Conservation (phyloP, 2,113 vertebrate species). For the Malurus alboscapulatus region DNA sequence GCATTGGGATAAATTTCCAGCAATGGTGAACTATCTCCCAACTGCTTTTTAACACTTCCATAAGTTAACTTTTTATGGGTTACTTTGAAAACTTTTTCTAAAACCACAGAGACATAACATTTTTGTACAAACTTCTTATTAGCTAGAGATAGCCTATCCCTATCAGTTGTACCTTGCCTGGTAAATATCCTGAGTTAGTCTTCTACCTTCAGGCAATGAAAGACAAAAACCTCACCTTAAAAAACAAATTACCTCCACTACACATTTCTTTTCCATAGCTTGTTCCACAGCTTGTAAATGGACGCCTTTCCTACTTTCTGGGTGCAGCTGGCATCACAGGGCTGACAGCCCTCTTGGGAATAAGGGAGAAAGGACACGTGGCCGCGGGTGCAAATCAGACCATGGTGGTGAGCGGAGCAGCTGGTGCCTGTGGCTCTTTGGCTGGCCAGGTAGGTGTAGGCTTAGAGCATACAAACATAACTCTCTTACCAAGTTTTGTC, state of each 20-base stretch:
- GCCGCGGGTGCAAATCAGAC: slow-evolving; percentile 84
- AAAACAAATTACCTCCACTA: not conserved
- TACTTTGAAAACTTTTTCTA: not conserved
- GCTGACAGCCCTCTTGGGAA: slow-evolving; percentile 85
- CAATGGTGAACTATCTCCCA: not conserved
- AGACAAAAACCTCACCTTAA: not conserved
- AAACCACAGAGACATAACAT: not conserved
- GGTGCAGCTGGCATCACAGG: slow-evolving; percentile 90
- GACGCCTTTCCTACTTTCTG: slow-evolving; percentile 87
- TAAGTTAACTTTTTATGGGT: not conserved
- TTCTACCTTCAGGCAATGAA: not conserved
- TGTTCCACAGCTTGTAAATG: slow-evolving; percentile 81
- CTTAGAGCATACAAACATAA: not conserved
- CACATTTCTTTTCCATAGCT: slow-evolving; percentile 71
- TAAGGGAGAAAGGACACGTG: slow-evolving; percentile 90
- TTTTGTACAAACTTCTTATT: not conserved
- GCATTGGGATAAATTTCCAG: not conserved
- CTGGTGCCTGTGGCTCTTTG: slow-evolving; percentile 91
- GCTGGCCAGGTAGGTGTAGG: slow-evolving; percentile 86
- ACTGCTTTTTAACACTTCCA: not conserved
- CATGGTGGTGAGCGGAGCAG: slow-evolving; percentile 94
- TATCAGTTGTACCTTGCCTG: not conserved
- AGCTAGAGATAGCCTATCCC: not conserved
- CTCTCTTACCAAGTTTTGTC: not conserved
- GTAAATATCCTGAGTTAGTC: not conserved